Evolutionary conservation across 2,797 vertebrate species (phyloP).

Genomic region (Hylomyscus alleni): DNA sequence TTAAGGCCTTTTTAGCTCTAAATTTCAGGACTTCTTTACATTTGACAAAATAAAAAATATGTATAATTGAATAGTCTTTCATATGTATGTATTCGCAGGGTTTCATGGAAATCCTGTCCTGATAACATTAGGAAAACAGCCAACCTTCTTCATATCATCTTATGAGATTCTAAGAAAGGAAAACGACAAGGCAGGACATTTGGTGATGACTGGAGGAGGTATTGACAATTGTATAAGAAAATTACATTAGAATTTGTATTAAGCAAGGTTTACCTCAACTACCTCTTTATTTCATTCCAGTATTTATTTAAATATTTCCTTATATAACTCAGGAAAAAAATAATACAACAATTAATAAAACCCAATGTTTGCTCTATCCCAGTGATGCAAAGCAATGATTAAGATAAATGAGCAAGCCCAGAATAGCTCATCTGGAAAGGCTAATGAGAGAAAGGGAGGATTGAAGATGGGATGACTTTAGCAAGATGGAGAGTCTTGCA

Average conservation of each 20-base stretch:
- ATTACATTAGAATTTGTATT: neutral
- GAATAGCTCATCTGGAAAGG: neutral
- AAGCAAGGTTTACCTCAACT: conserved; percentile 25
- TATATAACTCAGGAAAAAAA: neutral
- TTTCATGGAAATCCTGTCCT: neutral
- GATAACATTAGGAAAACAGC: conserved; percentile 2
- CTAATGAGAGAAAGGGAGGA: neutral
- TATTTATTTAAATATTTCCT: conserved; percentile 28
- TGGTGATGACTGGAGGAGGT: neutral
- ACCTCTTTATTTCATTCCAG: neutral
- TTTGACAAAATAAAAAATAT: neutral
- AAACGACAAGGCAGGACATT: neutral
- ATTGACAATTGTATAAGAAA: conserved; percentile 1
- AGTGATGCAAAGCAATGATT: neutral
- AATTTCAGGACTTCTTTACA: conserved; percentile 19
- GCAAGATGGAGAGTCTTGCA: neutral
- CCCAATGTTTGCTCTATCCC: neutral
- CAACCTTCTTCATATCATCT: neutral
- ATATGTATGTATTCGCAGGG: neutral
- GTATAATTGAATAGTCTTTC: neutral
- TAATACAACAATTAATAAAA: neutral
- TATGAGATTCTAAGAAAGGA: neutral
- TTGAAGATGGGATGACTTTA: neutral
- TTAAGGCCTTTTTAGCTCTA: neutral
- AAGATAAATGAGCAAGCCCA: neutral